Evolutionary conservation across 2,113 vertebrate genomes (phyloP).

Genomic region (Leucosticte australis): DNA sequence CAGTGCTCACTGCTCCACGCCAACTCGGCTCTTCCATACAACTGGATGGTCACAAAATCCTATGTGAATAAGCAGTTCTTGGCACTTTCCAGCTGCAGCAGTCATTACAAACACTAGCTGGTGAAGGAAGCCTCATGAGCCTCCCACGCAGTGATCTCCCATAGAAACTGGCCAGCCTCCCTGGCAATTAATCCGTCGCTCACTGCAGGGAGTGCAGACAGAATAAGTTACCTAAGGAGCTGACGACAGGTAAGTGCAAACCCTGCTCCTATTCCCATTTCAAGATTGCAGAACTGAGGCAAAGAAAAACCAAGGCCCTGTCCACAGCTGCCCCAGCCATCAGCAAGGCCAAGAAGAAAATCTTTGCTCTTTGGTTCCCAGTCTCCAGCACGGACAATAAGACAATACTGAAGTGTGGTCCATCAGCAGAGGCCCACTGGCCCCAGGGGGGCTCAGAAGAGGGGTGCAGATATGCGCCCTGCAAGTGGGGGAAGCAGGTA

Average conservation of each 20-base stretch:
- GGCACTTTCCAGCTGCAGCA: not conserved
- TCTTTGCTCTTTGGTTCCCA: not conserved
- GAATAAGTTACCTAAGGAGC: not conserved
- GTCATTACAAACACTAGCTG: not conserved
- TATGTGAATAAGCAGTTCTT: not conserved
- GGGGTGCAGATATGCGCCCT: not conserved
- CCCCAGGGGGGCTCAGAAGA: not conserved
- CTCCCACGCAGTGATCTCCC: constrained; percentile 31
- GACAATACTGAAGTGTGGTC: not conserved
- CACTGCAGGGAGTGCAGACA: not conserved
- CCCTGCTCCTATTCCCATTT: not conserved
- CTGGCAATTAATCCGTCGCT: constrained; percentile 2
- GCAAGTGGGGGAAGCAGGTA: rapidly evolving
- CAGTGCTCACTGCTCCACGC: not conserved
- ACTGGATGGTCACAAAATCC: not conserved
- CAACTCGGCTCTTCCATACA: not conserved
- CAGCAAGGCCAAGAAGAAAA: not conserved
- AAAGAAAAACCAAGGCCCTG: not conserved
- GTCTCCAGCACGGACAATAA: not conserved
- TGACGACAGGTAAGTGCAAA: not conserved
- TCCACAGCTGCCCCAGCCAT: not conserved
- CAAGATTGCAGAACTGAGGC: not conserved
- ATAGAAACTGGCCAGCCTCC: constrained; percentile 35
- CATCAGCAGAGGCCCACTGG: not conserved
- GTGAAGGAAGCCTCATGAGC: constrained; percentile 7